Evolutionary conservation across 2,888 invertebrate species (phyloP).

Genomic region (Tetramorium bicarinatum): DNA sequence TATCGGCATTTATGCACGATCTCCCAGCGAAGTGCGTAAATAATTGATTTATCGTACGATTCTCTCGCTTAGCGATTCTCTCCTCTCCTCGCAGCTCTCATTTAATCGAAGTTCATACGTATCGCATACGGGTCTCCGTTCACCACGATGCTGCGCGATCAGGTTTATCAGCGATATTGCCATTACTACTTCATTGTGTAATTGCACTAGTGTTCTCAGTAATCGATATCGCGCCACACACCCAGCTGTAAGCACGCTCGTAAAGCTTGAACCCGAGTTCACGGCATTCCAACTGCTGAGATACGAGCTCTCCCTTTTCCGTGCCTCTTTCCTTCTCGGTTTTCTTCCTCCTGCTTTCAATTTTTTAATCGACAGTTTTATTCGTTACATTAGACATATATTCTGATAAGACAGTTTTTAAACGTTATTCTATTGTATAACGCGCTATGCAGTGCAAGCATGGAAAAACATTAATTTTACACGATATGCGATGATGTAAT

Average conservation of each 20-base stretch:
- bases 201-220: conserved; percentile 76
- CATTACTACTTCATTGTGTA: conserved; percentile 78
- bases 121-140: conserved; percentile 53
- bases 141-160: conserved; percentile 45
- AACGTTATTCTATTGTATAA: neutral
- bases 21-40: conserved; percentile 57
- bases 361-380: conserved; percentile 4
- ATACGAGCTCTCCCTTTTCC: conserved; percentile 52
- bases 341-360: neutral
- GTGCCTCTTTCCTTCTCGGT: conserved; percentile 26
- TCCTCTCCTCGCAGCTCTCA: conserved; percentile 1
- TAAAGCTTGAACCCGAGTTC: conserved; percentile 81
- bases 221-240: conserved; percentile 74
- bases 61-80: conserved; percentile 50
- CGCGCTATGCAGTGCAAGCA: neutral
- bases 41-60: conserved; percentile 73
- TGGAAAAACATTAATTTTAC: neutral
- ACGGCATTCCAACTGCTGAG: conserved; percentile 65
- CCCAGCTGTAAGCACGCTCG: conserved; percentile 77
- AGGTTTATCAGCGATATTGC: conserved; percentile 76
- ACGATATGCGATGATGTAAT: neutral
- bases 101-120: conserved; percentile 66
- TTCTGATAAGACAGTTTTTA: neutral
- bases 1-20: conserved; percentile 20
- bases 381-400: neutral